Evolutionary conservation across 1,140 invertebrate species (phyloP).

Genomic region (Drosophila ambigua): DNA sequence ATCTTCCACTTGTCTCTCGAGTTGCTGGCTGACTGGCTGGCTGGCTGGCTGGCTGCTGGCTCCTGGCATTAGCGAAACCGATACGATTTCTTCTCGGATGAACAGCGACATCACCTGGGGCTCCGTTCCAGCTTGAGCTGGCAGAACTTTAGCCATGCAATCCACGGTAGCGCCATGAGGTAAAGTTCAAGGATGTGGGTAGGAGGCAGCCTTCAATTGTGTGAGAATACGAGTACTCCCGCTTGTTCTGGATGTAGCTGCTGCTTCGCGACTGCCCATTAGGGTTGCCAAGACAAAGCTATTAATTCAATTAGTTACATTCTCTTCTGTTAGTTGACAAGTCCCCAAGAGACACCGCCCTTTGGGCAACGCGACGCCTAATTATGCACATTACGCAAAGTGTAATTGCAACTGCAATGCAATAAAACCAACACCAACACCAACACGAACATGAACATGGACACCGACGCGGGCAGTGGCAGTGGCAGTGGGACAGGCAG

Average conservation of each 20-base stretch:
- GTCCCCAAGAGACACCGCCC: slow-evolving; percentile 19
- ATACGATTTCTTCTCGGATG: slow-evolving; percentile 21
- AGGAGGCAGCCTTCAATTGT: neutral
- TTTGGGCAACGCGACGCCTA: slow-evolving; percentile 26
- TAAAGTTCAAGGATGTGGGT: slow-evolving; percentile 13
- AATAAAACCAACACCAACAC: slow-evolving; percentile 16
- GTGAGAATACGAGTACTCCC: neutral
- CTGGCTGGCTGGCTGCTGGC: neutral
- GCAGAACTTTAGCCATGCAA: slow-evolving; percentile 5
- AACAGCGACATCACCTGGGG: slow-evolving; percentile 20
- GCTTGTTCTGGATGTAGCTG: slow-evolving; percentile 32
- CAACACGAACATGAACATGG: neutral
- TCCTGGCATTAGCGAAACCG: slow-evolving; percentile 24
- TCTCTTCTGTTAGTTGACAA: slow-evolving; percentile 55
- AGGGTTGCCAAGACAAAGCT: slow-evolving; percentile 68
- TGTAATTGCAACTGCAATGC: slow-evolving; percentile 47
- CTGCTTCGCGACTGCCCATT: slow-evolving; percentile 57
- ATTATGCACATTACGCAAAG: slow-evolving; percentile 69
- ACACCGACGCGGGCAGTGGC: too few relatives aligned
- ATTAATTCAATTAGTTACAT: slow-evolving; percentile 78
- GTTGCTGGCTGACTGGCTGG: neutral
- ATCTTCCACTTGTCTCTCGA: too few relatives aligned
- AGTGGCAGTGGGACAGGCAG: too few relatives aligned
- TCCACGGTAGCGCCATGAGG: neutral
- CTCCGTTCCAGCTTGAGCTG: neutral